Evolutionary conservation across 2,888 invertebrate species (phyloP).

Genomic region (Labia minor): DNA sequence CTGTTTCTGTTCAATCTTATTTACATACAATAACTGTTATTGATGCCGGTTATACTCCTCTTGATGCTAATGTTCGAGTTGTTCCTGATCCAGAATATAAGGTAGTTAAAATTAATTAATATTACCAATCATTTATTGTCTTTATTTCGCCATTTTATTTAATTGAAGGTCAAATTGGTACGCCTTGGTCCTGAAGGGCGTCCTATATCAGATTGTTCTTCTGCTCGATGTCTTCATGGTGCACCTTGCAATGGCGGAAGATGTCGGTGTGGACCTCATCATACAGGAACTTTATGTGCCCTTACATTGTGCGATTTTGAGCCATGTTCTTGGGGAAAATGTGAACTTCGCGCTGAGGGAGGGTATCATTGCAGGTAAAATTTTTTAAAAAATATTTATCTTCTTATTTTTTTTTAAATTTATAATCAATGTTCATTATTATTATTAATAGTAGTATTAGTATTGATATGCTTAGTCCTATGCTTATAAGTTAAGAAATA

Average conservation of each 20-base stretch:
- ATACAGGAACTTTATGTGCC: slow-evolving; percentile 60
- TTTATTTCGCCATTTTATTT: not conserved
- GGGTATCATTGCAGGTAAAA: not conserved
- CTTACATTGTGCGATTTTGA: slow-evolving; percentile 63
- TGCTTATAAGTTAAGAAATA: too few relatives aligned
- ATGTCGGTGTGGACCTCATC: slow-evolving; percentile 21
- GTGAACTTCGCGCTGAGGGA: slow-evolving; percentile 37
- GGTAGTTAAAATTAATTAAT: not conserved
- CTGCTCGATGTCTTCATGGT: not conserved
- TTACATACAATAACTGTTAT: not conserved
- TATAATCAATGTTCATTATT: too few relatives aligned
- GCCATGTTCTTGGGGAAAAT: slow-evolving; percentile 56
- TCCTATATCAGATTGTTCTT: not conserved
- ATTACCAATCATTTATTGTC: not conserved
- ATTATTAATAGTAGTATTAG: too few relatives aligned
- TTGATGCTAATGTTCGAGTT: not conserved
- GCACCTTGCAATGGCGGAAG: not conserved
- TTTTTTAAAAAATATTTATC: not conserved
- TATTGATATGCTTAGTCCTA: too few relatives aligned
- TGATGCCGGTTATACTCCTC: not conserved
- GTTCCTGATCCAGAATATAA: not conserved
- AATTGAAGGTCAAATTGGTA: not conserved
- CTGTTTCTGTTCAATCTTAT: not conserved
- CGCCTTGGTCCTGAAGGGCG: not conserved
- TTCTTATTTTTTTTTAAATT: too few relatives aligned